A percentile compares a stretch with the other conserved stretches of the same genome.
phyloP scores from a whole-genome alignment of 2,888 invertebrate species.

The Drosophila meridiana region DNA sequence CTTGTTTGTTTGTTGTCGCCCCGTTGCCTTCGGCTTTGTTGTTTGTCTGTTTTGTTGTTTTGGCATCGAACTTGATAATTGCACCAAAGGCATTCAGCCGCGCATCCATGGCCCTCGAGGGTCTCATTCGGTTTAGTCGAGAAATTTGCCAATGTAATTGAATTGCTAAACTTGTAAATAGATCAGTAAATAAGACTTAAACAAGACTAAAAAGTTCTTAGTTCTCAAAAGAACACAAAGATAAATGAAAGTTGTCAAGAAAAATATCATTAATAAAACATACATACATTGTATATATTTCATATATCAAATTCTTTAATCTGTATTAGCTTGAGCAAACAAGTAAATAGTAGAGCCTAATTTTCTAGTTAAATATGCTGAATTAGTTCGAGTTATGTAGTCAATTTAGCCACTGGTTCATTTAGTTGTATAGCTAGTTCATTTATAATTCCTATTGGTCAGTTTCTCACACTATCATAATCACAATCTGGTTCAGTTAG shows the following conservation, averaged over 20 bases:
- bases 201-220: constrained; percentile 45
- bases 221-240: constrained; percentile 3
- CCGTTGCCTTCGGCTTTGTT: constrained; percentile 27
- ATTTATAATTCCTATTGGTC: too few relatives aligned
- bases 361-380: not conserved
- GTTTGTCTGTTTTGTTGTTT: constrained; percentile 38
- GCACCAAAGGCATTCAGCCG: constrained; percentile 20
- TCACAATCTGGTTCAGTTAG: too few relatives aligned
- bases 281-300: not conserved
- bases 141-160: constrained; percentile 55
- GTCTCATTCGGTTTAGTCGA: constrained; percentile 38
- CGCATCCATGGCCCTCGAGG: constrained; percentile 37
- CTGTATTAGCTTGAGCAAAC: not conserved
- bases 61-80: constrained; percentile 67
- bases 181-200: constrained; percentile 25
- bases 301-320: not conserved
- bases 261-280: not conserved
- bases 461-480: too few relatives aligned
- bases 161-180: constrained; percentile 68
- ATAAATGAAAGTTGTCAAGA: not conserved
- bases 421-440: too few relatives aligned
- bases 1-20: constrained; percentile 39
- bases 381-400: not conserved
- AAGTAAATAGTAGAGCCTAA: too few relatives aligned
- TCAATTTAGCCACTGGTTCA: too few relatives aligned